A percentile compares a stretch with the other conserved stretches of the same genome.
Evolutionary conservation across 2,888 invertebrate species (phyloP).

Genomic region (Agonopterix alstromeriana): DNA sequence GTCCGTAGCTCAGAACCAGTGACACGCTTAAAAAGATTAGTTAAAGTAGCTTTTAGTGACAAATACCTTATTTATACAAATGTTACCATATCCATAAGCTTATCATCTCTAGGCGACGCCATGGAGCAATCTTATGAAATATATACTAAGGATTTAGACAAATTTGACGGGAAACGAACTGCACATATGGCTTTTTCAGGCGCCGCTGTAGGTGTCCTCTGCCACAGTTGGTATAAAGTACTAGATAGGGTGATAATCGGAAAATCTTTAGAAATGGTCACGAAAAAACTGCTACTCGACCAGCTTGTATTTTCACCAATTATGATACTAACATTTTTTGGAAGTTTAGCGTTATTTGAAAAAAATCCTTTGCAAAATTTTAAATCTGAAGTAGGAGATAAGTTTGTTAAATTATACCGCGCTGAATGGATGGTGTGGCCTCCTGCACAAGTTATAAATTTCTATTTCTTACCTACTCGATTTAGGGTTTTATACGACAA

Average conservation of each 20-base stretch:
- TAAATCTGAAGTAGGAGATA: constrained; percentile 81
- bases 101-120: constrained; percentile 88
- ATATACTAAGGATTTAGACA: constrained; percentile 74
- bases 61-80: constrained; percentile 89
- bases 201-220: constrained; percentile 85
- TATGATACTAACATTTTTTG: constrained; percentile 88
- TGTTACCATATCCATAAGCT: constrained; percentile 84
- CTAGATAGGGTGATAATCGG: constrained; percentile 87
- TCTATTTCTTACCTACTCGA: constrained; percentile 89
- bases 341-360: constrained; percentile 87
- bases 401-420: constrained; percentile 86
- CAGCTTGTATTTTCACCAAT: constrained; percentile 92
- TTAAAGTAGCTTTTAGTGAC: constrained; percentile 76
- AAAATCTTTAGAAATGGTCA: constrained; percentile 79
- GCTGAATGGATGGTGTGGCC: constrained; percentile 98
- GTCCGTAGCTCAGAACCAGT: constrained; percentile 27
- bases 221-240: constrained; percentile 92
- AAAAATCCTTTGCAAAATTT: constrained; percentile 78
- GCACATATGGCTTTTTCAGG: constrained; percentile 89
- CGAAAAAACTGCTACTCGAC: constrained; percentile 89
- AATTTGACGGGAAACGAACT: constrained; percentile 80
- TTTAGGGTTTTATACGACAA: constrained; percentile 95
- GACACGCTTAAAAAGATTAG: constrained; percentile 30
- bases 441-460: constrained; percentile 94
- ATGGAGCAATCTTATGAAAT: constrained; percentile 91